A percentile compares a stretch with the other conserved stretches of the same genome.
These are phyloP conservation scores for Camarhynchus parvulus DNA, from an alignment of 2,113 vertebrate species.

Conservation along the genomic window DNA sequence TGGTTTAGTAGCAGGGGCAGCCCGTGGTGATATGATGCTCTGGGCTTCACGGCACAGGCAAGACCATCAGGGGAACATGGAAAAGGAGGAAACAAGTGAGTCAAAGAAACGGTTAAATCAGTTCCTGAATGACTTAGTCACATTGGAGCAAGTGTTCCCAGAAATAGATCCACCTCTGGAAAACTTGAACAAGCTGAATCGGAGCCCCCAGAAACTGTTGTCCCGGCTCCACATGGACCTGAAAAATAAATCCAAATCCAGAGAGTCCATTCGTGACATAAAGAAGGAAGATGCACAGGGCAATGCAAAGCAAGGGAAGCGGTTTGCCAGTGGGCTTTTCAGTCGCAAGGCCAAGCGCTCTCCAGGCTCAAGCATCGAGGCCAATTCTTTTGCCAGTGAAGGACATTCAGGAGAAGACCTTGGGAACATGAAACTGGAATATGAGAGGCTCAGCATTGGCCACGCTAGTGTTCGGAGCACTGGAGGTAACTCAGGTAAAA, in stretches of 20 bases:
- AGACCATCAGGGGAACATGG: neutral
- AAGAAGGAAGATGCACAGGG: conserved; percentile 62
- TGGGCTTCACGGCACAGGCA: conserved; percentile 65
- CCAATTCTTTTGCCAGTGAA: conserved; percentile 61
- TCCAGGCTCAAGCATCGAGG: neutral
- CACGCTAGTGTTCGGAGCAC: conserved; percentile 40
- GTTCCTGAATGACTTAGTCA: conserved; percentile 79
- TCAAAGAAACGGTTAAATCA: conserved; percentile 69
- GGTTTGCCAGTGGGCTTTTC: conserved; percentile 56
- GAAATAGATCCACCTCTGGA: conserved; percentile 65
- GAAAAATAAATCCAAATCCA: conserved; percentile 66
- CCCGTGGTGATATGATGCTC: conserved; percentile 79
- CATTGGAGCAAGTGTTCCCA: conserved; percentile 74
- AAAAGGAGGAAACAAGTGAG: conserved; percentile 70
- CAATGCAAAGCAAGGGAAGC: conserved; percentile 54
- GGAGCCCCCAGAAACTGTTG: conserved; percentile 49
- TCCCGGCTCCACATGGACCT: conserved; percentile 35
- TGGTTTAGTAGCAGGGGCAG: conserved; percentile 76
- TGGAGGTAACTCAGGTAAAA: conserved; percentile 72
- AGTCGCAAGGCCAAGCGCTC: conserved; percentile 59
- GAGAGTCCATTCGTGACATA: conserved; percentile 37
- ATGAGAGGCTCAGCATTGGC: conserved; percentile 2
- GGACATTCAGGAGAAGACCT: conserved; percentile 61
- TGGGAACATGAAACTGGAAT: conserved; percentile 63
- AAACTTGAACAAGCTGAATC: conserved; percentile 20